These are phyloP conservation scores for Phorcus lineatus DNA, from an alignment of 2,888 invertebrate genomes.

Conservation along the genomic window DNA sequence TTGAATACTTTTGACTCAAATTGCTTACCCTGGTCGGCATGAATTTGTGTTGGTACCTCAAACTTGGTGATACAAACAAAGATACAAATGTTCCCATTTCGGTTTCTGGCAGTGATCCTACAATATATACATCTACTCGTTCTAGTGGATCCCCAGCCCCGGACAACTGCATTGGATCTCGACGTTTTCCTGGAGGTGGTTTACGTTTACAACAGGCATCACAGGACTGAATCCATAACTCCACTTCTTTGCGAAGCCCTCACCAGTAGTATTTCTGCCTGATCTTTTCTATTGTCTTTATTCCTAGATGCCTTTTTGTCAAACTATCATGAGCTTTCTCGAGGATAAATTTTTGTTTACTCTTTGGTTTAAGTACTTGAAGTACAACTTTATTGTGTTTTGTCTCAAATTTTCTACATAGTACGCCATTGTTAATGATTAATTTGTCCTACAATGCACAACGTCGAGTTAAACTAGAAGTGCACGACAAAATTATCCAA, in stretches of 20 bases:
- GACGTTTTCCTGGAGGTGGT: slow-evolving; percentile 36
- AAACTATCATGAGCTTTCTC: too few relatives aligned
- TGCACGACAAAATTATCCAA: too few relatives aligned
- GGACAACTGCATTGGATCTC: slow-evolving; percentile 32
- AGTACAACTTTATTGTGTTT: neutral
- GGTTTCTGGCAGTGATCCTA: slow-evolving; percentile 44
- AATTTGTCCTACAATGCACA: neutral
- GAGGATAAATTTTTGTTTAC: slow-evolving; percentile 23
- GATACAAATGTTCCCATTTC: slow-evolving; percentile 42
- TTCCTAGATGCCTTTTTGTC: slow-evolving; percentile 42
- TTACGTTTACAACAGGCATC: slow-evolving; percentile 32
- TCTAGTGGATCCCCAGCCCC: slow-evolving; percentile 27
- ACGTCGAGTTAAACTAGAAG: too few relatives aligned
- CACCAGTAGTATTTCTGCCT: slow-evolving; percentile 44
- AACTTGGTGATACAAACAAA: slow-evolving; percentile 52
- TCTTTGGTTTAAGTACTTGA: neutral
- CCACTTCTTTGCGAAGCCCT: slow-evolving; percentile 32
- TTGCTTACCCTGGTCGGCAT: slow-evolving; percentile 47
- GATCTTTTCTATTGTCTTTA: slow-evolving; percentile 38
- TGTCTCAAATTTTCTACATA: neutral
- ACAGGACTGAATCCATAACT: slow-evolving; percentile 39
- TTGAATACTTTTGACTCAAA: slow-evolving; percentile 44
- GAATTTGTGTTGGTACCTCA: slow-evolving; percentile 39
- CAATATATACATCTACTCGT: slow-evolving; percentile 41
- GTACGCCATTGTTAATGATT: neutral